These are phyloP conservation scores for Psammodynastes pulverulentus DNA, from an alignment of 2,113 vertebrate genomes.

Conservation along the genomic window DNA sequence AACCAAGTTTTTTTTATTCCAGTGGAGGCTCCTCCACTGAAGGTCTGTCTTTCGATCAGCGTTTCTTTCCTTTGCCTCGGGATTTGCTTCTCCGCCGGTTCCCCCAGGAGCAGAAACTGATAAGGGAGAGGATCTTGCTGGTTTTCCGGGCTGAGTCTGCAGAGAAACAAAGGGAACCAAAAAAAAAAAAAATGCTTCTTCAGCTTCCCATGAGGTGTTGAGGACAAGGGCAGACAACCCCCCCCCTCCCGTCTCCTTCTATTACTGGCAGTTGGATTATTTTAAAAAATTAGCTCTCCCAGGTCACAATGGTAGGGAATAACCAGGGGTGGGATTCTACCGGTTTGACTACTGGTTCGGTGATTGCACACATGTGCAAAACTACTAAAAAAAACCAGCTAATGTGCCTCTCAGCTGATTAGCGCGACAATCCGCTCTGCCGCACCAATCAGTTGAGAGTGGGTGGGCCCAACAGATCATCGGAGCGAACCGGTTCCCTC, in stretches of 20 bases:
- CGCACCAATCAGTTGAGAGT: too few species aligned
- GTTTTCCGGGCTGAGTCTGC: neutral
- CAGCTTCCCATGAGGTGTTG: neutral
- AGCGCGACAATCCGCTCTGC: too few species aligned
- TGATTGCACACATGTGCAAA: too few species aligned
- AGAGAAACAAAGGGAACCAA: neutral
- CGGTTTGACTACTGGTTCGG: too few species aligned
- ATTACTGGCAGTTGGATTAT: neutral
- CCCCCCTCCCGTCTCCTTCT: neutral
- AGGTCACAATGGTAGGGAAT: neutral
- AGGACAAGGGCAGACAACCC: neutral
- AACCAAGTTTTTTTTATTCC: neutral
- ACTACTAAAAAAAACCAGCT: too few species aligned
- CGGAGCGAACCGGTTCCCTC: too few species aligned
- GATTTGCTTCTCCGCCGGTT: neutral
- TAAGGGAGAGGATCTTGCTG: constrained; percentile 8
- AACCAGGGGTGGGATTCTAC: too few species aligned
- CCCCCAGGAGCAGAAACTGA: constrained; percentile 13
- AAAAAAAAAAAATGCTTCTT: too few species aligned
- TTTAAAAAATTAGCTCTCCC: neutral
- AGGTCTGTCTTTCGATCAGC: neutral
- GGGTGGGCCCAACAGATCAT: too few species aligned
- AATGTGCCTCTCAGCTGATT: too few species aligned
- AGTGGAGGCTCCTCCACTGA: neutral
- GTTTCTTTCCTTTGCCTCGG: constrained; percentile 18